These are phyloP conservation scores for Aphaenogaster floridana DNA, from an alignment of 1,140 invertebrate genomes.

Conservation along the genomic window DNA sequence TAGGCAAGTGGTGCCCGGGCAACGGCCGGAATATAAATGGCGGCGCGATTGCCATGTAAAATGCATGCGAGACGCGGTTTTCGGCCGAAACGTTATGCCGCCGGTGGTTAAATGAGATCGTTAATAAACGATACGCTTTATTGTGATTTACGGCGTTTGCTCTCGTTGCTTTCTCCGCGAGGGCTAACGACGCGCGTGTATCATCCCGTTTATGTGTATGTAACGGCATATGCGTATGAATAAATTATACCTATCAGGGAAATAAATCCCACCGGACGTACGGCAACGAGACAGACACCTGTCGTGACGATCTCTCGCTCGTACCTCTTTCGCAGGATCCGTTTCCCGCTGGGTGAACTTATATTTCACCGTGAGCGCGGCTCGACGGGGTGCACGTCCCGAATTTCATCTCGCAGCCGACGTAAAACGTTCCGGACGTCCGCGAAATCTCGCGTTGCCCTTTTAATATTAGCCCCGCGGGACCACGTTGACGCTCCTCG, in stretches of 20 bases:
- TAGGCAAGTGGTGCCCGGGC: conserved; percentile 53
- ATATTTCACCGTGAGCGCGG: conserved; percentile 49
- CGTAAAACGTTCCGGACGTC: conserved; percentile 57
- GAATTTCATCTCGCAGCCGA: conserved; percentile 62
- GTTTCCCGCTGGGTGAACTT: conserved; percentile 56
- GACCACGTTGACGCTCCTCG: neutral
- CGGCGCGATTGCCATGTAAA: conserved; percentile 68
- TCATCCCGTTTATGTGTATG: neutral
- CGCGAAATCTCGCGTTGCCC: conserved; percentile 34
- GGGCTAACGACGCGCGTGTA: conserved; percentile 16
- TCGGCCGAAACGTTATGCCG: conserved; percentile 47
- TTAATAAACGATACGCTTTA: conserved; percentile 74
- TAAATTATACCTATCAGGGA: conserved; percentile 62
- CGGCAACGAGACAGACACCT: conserved; percentile 74
- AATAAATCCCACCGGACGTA: conserved; percentile 53
- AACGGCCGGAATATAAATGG: conserved; percentile 68
- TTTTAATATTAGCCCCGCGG: conserved; percentile 35
- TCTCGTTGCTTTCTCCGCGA: conserved; percentile 35
- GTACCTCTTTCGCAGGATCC: conserved; percentile 45
- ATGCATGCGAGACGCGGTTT: conserved; percentile 59
- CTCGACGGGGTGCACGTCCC: conserved; percentile 53
- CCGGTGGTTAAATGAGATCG: conserved; percentile 66
- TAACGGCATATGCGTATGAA: conserved; percentile 21
- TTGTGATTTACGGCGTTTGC: conserved; percentile 66
- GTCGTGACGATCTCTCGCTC: conserved; percentile 69